Conservation (phyloP, 2,888 invertebrate genomes). For the Amiota communis region DNA sequence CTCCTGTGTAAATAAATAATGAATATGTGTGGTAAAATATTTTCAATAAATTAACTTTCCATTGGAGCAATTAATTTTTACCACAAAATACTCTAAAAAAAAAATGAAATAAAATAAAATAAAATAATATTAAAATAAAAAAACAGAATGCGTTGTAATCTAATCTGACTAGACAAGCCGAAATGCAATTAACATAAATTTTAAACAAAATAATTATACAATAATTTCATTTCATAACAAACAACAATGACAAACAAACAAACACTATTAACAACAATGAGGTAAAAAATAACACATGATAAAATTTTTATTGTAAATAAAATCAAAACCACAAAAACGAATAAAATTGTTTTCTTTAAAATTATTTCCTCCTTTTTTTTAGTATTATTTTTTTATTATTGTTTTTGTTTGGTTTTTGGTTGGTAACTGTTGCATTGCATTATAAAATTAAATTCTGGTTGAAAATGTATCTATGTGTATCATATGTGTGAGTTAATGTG, state of each 20-base stretch:
- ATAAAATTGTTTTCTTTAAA: conserved; percentile 8
- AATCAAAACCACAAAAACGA: conserved; percentile 17
- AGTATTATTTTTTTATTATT: not conserved
- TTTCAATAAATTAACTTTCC: no score
- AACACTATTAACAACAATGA: not conserved
- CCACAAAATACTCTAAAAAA: no score
- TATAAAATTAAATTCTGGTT: conserved; percentile 34
- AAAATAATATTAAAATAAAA: not conserved
- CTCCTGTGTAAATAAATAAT: no score
- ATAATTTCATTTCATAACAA: conserved; percentile 20
- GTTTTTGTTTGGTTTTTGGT: conserved; percentile 27
- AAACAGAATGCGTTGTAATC: conserved; percentile 1
- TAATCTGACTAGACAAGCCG: conserved; percentile 27
- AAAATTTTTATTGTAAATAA: conserved; percentile 2
- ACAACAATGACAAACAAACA: not conserved
- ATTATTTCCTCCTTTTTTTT: not conserved
- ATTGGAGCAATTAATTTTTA: no score
- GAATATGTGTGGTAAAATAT: no score
- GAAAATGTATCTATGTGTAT: no score
- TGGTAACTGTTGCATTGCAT: conserved; percentile 51
- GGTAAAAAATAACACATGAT: not conserved
- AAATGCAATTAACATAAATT: conserved; percentile 27
- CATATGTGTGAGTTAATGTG: no score
- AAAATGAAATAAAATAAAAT: no score
- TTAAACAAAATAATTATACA: conserved; percentile 25